These are phyloP conservation scores for Athalia circularis DNA, from an alignment of 2,888 invertebrate genomes.

Conservation along the genomic window DNA sequence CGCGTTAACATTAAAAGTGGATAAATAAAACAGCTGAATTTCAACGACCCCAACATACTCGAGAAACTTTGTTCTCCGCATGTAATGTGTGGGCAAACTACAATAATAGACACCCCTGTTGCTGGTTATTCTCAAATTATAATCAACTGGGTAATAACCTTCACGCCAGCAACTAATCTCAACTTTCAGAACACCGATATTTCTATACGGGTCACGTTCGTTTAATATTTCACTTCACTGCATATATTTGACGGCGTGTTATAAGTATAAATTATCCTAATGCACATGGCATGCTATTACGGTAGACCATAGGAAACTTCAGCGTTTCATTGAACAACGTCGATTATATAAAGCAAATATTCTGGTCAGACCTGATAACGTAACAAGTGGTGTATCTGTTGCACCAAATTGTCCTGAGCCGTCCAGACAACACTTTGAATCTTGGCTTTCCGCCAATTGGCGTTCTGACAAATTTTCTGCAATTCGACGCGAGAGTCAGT, in stretches of 20 bases:
- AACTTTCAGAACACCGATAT: not conserved
- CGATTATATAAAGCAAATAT: slow-evolving; percentile 27
- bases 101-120: too few relatives aligned
- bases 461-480: slow-evolving; percentile 64
- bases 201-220: not conserved
- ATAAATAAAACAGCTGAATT: too few relatives aligned
- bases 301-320: not conserved
- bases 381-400: slow-evolving; percentile 73
- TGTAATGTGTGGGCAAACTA: too few relatives aligned
- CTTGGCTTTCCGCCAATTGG: slow-evolving; percentile 71
- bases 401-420: slow-evolving; percentile 66
- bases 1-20: too few relatives aligned
- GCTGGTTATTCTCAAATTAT: too few relatives aligned
- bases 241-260: not conserved
- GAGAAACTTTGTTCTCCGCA: too few relatives aligned
- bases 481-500: slow-evolving; percentile 55
- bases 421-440: slow-evolving; percentile 64
- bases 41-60: too few relatives aligned
- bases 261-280: not conserved
- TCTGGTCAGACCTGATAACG: slow-evolving; percentile 48
- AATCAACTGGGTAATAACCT: too few relatives aligned
- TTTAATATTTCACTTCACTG: not conserved
- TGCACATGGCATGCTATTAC: not conserved
- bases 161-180: not conserved
- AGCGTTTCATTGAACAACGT: not conserved